Conservation (phyloP, 2,113 vertebrate species). For the Plecturocebus donacophilus region DNA sequence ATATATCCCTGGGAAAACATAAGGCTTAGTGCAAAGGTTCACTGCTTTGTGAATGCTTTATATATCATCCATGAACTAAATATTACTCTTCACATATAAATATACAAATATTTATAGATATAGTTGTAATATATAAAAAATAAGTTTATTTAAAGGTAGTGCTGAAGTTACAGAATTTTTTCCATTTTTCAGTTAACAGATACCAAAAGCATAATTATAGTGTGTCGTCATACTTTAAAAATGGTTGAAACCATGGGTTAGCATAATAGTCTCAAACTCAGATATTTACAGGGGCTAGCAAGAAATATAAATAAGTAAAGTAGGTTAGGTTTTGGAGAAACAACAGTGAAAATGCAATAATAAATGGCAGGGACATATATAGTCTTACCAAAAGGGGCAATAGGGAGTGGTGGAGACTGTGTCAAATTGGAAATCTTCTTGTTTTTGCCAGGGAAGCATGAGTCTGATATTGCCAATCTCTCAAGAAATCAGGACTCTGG, state of each 20-base stretch:
- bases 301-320: not conserved
- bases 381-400: not conserved
- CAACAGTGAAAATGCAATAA: not conserved
- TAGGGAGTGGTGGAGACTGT: not conserved
- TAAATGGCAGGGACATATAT: not conserved
- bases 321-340: not conserved
- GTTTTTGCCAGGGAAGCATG: not conserved
- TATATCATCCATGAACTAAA: not conserved
- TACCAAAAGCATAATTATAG: not conserved
- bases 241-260: not conserved
- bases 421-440: not conserved
- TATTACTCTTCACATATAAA: not conserved
- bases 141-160: conserved; percentile 34
- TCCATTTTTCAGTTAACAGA: not conserved
- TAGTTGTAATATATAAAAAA: conserved; percentile 9
- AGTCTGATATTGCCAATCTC: not conserved
- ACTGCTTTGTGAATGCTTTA: not conserved
- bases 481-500: not conserved
- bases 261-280: not conserved
- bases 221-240: not conserved
- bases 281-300: not conserved
- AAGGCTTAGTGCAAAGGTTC: not conserved
- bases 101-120: not conserved
- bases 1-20: not conserved
- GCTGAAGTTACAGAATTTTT: not conserved